A percentile compares a stretch with the other conserved stretches of the same genome.
Conservation (phyloP, 2,113 vertebrate genomes). For the Coracopsis vasa region DNA sequence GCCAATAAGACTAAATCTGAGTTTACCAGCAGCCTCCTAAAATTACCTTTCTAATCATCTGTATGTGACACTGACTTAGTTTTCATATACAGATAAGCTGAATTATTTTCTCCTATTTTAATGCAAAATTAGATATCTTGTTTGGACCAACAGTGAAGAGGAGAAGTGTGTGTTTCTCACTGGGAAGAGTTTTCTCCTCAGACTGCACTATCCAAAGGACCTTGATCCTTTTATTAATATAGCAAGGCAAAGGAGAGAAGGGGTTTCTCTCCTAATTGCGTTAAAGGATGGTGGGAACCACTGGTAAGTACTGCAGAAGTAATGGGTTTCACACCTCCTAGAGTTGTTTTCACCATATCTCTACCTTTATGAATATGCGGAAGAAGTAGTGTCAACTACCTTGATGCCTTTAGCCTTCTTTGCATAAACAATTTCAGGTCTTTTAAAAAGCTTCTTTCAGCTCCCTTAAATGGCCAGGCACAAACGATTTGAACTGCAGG, state of each 20-base stretch:
- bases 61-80: not conserved
- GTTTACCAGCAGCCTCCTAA: not conserved
- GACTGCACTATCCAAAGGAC: not conserved
- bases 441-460: not conserved
- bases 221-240: not conserved
- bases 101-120: not conserved
- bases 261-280: not conserved
- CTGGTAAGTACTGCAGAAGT: not conserved
- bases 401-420: not conserved
- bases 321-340: not conserved
- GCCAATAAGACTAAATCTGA: not conserved
- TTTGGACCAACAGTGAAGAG: not conserved
- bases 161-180: not conserved
- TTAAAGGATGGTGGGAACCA: not conserved
- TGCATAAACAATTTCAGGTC: not conserved
- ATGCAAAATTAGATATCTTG: not conserved
- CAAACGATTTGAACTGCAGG: accelerated
- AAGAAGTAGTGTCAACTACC: not conserved
- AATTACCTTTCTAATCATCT: not conserved
- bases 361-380: not conserved
- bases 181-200: not conserved
- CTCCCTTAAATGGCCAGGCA: not conserved
- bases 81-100: not conserved
- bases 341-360: not conserved
- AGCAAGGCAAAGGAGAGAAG: not conserved